Conservation (phyloP, 2,888 invertebrate species). For the Eilema caniola region DNA sequence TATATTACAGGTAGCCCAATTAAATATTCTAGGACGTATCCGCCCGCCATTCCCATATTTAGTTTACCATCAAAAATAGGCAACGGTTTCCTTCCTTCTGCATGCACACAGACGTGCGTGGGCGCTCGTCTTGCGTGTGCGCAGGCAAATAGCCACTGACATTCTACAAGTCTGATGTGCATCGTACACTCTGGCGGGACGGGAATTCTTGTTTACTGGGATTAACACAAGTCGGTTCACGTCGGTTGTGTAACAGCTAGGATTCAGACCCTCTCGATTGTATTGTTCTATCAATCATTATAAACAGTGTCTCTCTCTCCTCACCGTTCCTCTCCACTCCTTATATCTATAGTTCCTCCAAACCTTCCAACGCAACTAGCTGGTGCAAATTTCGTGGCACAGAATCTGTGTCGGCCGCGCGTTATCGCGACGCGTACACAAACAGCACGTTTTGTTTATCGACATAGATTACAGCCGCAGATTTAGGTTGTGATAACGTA, state of each 20-base stretch:
- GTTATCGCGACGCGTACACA: slow-evolving; percentile 34
- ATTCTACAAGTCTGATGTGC: slow-evolving; percentile 58
- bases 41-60: background rate
- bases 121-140: slow-evolving; percentile 24
- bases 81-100: slow-evolving; percentile 11
- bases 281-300: too few species aligned
- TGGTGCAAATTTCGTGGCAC: too few species aligned
- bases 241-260: too few species aligned
- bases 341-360: too few species aligned
- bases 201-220: slow-evolving; percentile 12
- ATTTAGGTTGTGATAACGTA: slow-evolving; percentile 52
- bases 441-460: slow-evolving; percentile 45
- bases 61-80: background rate
- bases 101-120: slow-evolving; percentile 25
- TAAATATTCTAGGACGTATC: background rate
- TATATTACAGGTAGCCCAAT: background rate
- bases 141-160: slow-evolving; percentile 52
- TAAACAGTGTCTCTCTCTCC: too few species aligned
- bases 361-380: too few species aligned
- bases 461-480: slow-evolving; percentile 44
- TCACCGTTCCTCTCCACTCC: too few species aligned
- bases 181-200: slow-evolving; percentile 30
- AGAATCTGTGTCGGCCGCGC: slow-evolving; percentile 18
- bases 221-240: too few species aligned
- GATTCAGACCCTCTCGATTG: too few species aligned